These are phyloP conservation scores for Mormyrus hasselquistii DNA, from an alignment of 2,797 vertebrate species.

Conservation along the genomic window DNA sequence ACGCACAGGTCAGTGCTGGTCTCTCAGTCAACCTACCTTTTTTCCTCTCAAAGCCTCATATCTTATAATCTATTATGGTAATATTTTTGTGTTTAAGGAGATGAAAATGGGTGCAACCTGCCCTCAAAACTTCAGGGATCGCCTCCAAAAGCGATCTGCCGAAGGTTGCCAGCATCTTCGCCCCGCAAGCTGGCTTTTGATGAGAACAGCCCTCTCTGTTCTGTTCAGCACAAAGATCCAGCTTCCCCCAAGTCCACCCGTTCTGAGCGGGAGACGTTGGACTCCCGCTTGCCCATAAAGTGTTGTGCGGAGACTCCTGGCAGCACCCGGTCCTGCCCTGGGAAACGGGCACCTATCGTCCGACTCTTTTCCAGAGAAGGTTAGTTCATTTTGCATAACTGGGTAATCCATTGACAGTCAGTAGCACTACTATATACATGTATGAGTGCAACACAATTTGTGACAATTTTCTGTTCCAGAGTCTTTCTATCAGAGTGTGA, in stretches of 20 bases:
- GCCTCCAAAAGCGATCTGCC: constrained; percentile 72
- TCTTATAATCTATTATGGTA: background rate
- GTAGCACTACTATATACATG: background rate
- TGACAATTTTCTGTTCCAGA: constrained; percentile 49
- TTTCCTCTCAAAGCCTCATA: background rate
- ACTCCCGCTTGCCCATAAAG: background rate
- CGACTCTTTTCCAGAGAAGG: constrained; percentile 70
- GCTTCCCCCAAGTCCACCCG: background rate
- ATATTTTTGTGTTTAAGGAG: constrained; percentile 55
- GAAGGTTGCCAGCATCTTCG: constrained; percentile 37
- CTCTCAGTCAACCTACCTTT: background rate
- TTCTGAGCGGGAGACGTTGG: background rate
- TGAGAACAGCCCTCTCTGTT: constrained; percentile 35
- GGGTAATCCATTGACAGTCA: background rate
- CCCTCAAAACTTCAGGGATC: constrained; percentile 57
- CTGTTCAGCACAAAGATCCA: constrained; percentile 16
- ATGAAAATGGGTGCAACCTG: constrained; percentile 83
- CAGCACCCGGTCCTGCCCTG: constrained; percentile 11
- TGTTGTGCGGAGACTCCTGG: constrained; percentile 48
- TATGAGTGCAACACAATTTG: background rate
- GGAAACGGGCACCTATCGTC: constrained; percentile 26
- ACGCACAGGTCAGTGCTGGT: constrained; percentile 67
- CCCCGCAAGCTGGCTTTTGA: constrained; percentile 65
- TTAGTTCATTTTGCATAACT: constrained; percentile 37
- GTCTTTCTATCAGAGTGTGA: constrained; percentile 70